phyloP scores from a whole-genome alignment of 1,140 invertebrate genomes.

The Glossosoma conforme region DNA sequence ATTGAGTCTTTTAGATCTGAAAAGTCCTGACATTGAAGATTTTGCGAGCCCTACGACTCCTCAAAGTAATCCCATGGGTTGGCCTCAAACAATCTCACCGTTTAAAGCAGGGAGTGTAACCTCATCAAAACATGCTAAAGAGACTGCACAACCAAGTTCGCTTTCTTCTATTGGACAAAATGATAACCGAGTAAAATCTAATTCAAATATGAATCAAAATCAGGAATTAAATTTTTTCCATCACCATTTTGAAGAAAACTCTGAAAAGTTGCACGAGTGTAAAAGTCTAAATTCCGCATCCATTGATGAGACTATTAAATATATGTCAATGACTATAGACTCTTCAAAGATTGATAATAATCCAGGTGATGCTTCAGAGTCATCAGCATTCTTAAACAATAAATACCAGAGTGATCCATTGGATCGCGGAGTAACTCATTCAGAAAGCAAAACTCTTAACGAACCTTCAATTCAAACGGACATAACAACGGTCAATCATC shows the following conservation, averaged over 20 bases:
- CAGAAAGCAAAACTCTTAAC: no score
- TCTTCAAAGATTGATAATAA: no score
- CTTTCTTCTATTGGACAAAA: no score
- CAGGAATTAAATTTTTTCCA: constrained; percentile 12
- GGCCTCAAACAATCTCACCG: constrained; percentile 39
- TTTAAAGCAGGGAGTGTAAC: no score
- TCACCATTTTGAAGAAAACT: constrained; percentile 14
- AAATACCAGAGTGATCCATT: no score
- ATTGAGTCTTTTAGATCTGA: constrained; percentile 61
- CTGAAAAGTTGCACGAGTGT: constrained; percentile 13
- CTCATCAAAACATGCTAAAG: background rate
- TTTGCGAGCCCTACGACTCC: constrained; percentile 65
- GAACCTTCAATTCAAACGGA: no score
- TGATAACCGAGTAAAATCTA: no score
- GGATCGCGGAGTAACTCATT: no score
- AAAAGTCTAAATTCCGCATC: constrained; percentile 14
- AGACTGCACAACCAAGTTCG: no score
- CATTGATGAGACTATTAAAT: constrained; percentile 13
- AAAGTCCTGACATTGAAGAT: constrained; percentile 66
- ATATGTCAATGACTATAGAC: constrained; percentile 7
- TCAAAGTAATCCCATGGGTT: constrained; percentile 55
- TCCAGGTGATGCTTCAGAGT: no score
- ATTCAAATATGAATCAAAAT: constrained; percentile 2
- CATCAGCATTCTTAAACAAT: no score
- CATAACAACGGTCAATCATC: no score